Base-by-base conservation (phyloP, 37 sponge, comb jelly and placozoan genomes). In the Cladorhizidae sp. region DNA sequence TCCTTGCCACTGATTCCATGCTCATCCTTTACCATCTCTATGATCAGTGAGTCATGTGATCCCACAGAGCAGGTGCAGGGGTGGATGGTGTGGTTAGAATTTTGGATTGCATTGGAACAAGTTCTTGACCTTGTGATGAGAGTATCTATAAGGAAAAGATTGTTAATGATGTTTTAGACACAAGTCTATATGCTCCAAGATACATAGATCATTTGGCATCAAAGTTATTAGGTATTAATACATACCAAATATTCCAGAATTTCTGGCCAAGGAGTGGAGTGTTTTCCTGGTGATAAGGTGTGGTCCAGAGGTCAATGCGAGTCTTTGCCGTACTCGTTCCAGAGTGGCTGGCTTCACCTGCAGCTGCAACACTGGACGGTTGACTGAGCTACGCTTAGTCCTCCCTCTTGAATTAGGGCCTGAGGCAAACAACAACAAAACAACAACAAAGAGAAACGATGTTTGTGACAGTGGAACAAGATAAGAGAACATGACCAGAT, bases 291-390 rank as follows among this genome's bases (percentile, higher is more conserved):
- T 41, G 1, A 79, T 75, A 38, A 62, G 23, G 49, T 59, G 70
- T 35, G 26, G 40, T 39, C 40, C 36, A 29, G 25, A 22, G 17
- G 23, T 56, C 26, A 3, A 55, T 56, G 38, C 56, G 11, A 23
- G 38, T 62, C 58, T 65, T 38, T 29, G 64, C 20, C 37, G 18
- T 1, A 42, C n/a, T 64, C 68, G 14, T 37, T 78, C 54, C 40
- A 81, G 82, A 3, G 82, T 81, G 9, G 71, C 82, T n/a, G 73
- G 73, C 35, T 81, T 81, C 23, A 81, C 58, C 38, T 77, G 78
- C 0, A 86, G 67, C 42, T 71, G 78, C 5, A 86, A 75, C 23
- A 86, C 86, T 25, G 86, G 86, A 45, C 86, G 69, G 57, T 78
- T 73, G 12, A 73, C 22, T 15, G 86, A 86, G 42, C 51, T 45